phyloP scores from a whole-genome alignment of 1,140 invertebrate genomes.

The Chironomus striatipennis region DNA sequence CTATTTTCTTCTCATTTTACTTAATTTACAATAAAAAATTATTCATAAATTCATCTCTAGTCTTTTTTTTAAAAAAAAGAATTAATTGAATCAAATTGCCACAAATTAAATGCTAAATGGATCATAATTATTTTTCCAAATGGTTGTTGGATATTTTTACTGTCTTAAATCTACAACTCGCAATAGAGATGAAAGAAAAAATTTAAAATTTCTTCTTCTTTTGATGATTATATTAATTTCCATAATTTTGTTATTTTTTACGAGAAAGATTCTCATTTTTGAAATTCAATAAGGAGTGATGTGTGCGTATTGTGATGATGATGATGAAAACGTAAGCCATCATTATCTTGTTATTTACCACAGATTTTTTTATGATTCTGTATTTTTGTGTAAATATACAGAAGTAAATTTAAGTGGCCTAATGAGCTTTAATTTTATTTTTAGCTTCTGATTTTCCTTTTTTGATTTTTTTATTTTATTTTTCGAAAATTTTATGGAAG shows the following conservation, averaged over 20 bases:
- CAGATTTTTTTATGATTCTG: neutral
- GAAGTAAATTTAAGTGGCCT: constrained; percentile 7
- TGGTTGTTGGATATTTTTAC: neutral
- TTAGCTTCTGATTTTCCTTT: neutral
- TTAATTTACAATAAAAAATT: too few species aligned
- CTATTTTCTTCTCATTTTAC: too few species aligned
- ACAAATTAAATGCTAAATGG: constrained; percentile 14
- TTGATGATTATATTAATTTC: constrained; percentile 12
- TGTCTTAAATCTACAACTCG: neutral
- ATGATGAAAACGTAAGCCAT: constrained; percentile 11
- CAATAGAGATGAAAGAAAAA: neutral
- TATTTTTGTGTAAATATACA: neutral
- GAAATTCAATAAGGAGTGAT: neutral
- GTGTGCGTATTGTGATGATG: constrained; percentile 1
- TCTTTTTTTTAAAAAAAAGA: neutral
- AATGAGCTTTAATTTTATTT: neutral
- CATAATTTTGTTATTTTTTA: neutral
- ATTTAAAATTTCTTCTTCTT: neutral
- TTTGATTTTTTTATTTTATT: neutral
- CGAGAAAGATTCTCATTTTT: constrained; percentile 4
- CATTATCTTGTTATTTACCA: constrained; percentile 9
- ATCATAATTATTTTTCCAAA: neutral
- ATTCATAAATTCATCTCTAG: neutral
- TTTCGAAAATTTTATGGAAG: too few species aligned
- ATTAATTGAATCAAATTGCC: constrained; percentile 5